Evolutionary conservation across 2,113 vertebrate genomes (phyloP).

Genomic region (Dendrocopos noguchii): DNA sequence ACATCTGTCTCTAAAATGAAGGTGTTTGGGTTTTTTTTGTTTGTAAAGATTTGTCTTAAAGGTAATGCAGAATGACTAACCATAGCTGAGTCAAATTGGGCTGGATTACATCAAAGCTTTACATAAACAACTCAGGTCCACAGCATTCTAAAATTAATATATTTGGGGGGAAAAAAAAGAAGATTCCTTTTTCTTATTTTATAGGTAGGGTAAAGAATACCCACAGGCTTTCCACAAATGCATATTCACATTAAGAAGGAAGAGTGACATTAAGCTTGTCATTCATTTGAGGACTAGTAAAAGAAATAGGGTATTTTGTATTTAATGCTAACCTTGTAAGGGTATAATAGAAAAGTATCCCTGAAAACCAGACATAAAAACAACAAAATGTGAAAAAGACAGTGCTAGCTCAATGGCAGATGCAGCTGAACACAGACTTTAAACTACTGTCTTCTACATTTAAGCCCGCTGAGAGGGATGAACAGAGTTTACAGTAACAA

Average conservation of each 20-base stretch:
- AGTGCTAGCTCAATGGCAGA: not conserved
- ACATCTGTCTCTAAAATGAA: constrained; percentile 1
- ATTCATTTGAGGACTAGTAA: not conserved
- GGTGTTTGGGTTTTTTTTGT: not conserved
- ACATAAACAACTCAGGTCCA: not conserved
- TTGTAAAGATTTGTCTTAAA: constrained; percentile 1
- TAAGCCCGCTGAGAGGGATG: not conserved
- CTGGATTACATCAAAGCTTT: not conserved
- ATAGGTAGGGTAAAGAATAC: not conserved
- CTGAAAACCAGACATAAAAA: not conserved
- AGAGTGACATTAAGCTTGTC: not conserved
- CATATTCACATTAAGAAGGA: not conserved
- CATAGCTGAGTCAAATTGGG: constrained; percentile 10
- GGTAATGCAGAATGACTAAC: not conserved
- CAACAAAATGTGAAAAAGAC: not conserved
- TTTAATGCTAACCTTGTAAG: not conserved
- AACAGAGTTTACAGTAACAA: not conserved
- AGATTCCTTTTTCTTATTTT: constrained; percentile 5
- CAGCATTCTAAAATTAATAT: constrained; percentile 11
- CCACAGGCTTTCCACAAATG: not conserved
- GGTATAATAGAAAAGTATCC: not conserved
- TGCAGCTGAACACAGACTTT: not conserved
- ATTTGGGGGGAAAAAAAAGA: not conserved
- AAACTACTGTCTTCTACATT: not conserved
- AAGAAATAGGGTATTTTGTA: not conserved